phyloP scores from a whole-genome alignment of 2,888 invertebrate genomes.

The Tiphia femorata region DNA sequence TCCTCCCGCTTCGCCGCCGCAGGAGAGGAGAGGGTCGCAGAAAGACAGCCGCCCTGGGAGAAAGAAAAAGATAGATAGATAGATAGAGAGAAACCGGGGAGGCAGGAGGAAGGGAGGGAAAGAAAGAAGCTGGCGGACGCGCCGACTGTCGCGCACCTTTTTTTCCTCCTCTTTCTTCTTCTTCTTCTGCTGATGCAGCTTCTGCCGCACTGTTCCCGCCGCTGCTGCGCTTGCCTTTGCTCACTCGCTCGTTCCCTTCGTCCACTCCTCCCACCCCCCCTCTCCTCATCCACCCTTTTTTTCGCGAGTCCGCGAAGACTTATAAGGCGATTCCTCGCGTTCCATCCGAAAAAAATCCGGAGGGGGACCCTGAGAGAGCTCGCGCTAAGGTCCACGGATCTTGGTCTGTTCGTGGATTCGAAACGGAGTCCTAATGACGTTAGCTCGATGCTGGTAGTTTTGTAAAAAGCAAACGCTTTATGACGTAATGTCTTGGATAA shows the following conservation, averaged over 20 bases:
- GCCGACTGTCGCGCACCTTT: conserved; percentile 56
- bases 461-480: too few relatives aligned
- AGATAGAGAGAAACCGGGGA: conserved; percentile 28
- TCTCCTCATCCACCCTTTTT: conserved; percentile 35
- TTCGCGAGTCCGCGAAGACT: conserved; percentile 55
- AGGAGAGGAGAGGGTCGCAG: conserved; percentile 29
- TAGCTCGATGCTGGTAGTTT: too few relatives aligned
- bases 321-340: conserved; percentile 66
- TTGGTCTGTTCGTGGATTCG: neutral
- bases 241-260: conserved; percentile 16
- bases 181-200: neutral
- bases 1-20: too few relatives aligned
- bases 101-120: conserved; percentile 10
- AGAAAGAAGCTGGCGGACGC: conserved; percentile 31
- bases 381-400: neutral
- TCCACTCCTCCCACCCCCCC: conserved; percentile 18
- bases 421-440: too few relatives aligned
- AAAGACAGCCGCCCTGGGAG: conserved; percentile 16
- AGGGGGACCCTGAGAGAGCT: neutral
- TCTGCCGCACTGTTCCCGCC: neutral
- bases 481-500: too few relatives aligned
- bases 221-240: conserved; percentile 27
- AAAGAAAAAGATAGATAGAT: conserved; percentile 11
- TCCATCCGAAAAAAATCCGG: conserved; percentile 57
- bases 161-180: conserved; percentile 15